These are phyloP conservation scores for Myripristis jacobus DNA, from an alignment of 2,797 vertebrate genomes.

Conservation along the genomic window DNA sequence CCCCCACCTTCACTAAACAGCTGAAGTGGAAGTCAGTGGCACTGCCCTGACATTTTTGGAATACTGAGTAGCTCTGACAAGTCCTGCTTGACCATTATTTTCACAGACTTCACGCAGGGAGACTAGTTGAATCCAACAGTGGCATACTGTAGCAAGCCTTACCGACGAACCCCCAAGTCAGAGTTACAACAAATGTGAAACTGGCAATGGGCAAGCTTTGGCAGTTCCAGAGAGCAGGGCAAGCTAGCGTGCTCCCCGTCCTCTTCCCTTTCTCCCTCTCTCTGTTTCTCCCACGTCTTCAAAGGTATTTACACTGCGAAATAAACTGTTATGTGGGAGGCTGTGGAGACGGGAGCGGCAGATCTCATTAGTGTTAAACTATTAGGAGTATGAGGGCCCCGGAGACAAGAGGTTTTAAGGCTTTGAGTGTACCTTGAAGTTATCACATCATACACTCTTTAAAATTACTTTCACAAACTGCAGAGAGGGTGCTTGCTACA, in stretches of 20 bases:
- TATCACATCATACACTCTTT: slow-evolving; percentile 59
- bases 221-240: slow-evolving; percentile 44
- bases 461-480: slow-evolving; percentile 51
- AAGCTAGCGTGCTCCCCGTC: slow-evolving; percentile 28
- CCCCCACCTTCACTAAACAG: slow-evolving; percentile 64
- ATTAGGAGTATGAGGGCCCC: slow-evolving; percentile 68
- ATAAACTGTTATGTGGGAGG: slow-evolving; percentile 68
- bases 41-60: slow-evolving; percentile 69
- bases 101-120: slow-evolving; percentile 64
- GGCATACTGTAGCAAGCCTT: slow-evolving; percentile 39
- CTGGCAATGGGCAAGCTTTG: slow-evolving; percentile 36
- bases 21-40: slow-evolving; percentile 63
- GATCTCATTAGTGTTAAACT: slow-evolving; percentile 80
- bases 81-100: slow-evolving; percentile 73
- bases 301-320: slow-evolving; percentile 76
- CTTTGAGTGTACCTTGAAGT: slow-evolving; percentile 65
- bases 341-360: slow-evolving; percentile 61
- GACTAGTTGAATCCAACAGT: slow-evolving; percentile 53
- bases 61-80: slow-evolving; percentile 68
- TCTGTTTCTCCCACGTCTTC: slow-evolving; percentile 54
- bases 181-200: slow-evolving; percentile 66
- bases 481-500: slow-evolving; percentile 10
- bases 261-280: slow-evolving; percentile 26
- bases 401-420: slow-evolving; percentile 61
- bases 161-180: slow-evolving; percentile 44